These are phyloP conservation scores for Thalpophila matura DNA, from an alignment of 2,888 invertebrate species.

Conservation along the genomic window DNA sequence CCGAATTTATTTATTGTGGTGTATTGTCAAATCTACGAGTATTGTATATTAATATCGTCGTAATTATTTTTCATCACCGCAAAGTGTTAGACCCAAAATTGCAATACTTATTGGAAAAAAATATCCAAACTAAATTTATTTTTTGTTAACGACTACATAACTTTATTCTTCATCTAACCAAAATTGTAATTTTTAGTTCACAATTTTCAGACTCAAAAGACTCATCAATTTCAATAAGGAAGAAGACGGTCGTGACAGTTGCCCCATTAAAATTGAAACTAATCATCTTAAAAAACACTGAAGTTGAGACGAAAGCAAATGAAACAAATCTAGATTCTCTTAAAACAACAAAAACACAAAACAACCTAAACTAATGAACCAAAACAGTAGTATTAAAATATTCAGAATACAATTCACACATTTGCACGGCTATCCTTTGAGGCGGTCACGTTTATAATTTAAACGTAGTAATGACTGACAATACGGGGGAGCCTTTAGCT, in stretches of 20 bases:
- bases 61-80: too few relatives aligned
- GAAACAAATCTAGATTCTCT: not conserved
- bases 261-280: not conserved
- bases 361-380: conserved; percentile 16
- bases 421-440: conserved; percentile 63
- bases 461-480: conserved; percentile 63
- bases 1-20: too few relatives aligned
- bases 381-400: conserved; percentile 52
- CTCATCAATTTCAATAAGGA: conserved; percentile 31
- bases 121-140: too few relatives aligned
- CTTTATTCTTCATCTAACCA: too few relatives aligned
- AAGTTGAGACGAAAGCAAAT: not conserved
- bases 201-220: too few relatives aligned
- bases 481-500: conserved; percentile 56
- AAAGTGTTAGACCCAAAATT: too few relatives aligned
- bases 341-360: not conserved
- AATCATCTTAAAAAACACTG: not conserved
- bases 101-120: too few relatives aligned
- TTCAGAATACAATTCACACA: conserved; percentile 60
- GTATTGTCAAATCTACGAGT: too few relatives aligned
- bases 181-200: too few relatives aligned
- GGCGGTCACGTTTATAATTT: conserved; percentile 63
- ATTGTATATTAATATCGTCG: too few relatives aligned
- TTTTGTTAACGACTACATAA: too few relatives aligned
- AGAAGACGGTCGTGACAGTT: not conserved